Evolutionary conservation across 2,888 invertebrate genomes (phyloP).

Genomic region (Candidula unifasciata): DNA sequence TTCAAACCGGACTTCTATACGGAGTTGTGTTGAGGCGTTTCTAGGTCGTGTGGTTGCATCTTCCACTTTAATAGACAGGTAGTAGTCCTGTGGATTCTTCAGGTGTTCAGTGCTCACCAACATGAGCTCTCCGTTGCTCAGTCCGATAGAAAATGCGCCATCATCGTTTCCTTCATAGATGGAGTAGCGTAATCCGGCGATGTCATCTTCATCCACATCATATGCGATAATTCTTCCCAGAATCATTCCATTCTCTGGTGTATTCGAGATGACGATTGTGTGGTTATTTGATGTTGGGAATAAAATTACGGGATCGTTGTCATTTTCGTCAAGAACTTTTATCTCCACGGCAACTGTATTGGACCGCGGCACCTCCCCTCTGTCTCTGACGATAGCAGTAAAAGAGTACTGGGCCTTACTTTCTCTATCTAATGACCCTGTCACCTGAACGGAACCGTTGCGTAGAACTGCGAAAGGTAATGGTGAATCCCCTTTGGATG

Average conservation of each 20-base stretch:
- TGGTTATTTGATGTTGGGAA: conserved; percentile 96
- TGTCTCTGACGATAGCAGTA: conserved; percentile 70
- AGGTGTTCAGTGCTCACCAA: conserved; percentile 79
- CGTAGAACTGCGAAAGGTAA: conserved; percentile 73
- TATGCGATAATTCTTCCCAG: conserved; percentile 79
- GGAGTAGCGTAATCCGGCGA: conserved; percentile 93
- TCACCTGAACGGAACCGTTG: conserved; percentile 90
- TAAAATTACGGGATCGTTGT: conserved; percentile 82
- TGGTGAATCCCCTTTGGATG: conserved; percentile 48
- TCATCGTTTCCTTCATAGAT: conserved; percentile 89
- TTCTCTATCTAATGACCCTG: conserved; percentile 88
- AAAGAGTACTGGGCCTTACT: conserved; percentile 66
- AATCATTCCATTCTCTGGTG: conserved; percentile 48
- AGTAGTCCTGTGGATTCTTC: conserved; percentile 52
- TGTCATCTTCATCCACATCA: conserved; percentile 84
- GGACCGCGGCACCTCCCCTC: conserved; percentile 57
- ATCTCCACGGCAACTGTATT: conserved; percentile 62
- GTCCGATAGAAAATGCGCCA: conserved; percentile 78
- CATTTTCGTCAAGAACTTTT: conserved; percentile 67
- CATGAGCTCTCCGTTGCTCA: conserved; percentile 92
- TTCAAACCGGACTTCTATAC: conserved; percentile 54
- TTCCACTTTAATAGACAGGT: conserved; percentile 52
- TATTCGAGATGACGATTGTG: conserved; percentile 83
- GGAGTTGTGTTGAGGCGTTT: conserved; percentile 51
- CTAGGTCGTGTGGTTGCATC: conserved; percentile 49